Base-by-base conservation (phyloP, 2,888 invertebrate genomes). In the Quadroppia sp. region DNA sequence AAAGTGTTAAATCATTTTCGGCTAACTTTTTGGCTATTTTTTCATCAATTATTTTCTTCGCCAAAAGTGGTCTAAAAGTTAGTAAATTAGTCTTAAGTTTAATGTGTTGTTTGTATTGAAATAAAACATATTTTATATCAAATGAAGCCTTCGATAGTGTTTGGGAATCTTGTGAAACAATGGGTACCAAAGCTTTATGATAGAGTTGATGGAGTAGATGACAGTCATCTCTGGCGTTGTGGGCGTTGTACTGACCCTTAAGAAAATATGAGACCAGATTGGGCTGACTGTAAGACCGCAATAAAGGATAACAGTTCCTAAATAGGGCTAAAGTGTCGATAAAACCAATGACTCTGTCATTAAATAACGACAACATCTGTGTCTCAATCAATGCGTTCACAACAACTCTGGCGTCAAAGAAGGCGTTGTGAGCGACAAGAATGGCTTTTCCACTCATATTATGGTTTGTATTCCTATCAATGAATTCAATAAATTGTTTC, bases 181-280 rank as follows among this genome's bases (percentile, higher is more conserved):
- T 50, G n/a, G 50, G 50, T n/a, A 20, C 17, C 20, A 50, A 50
- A 6, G 50, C 50, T 20, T 50, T 50, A 17, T 20, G 1, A 20
- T 50, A 50, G 50, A 50, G 50, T 9, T 20, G 50, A 7, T 20
- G 50, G 20, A 50, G 50, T 6, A 50, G 50, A 50, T 50, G 50
- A 20, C 50, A 50, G 50, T 71, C 71, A 53, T 71, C 71, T 4
- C 9, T n/a, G 7, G 71, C 71, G 56, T 71, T 71, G 67, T 71
- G 71, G 1, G 71, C 71, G 32, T 70, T 71, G 23, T 48, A 71
- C 20, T 50, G 48, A 71, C 71, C 71, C 56, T 56, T 25, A 13
- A 71, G 59, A 13, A 71, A 71, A 71, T 71, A 59, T 28, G 28
- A 25, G 30, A 71, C 71, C 30, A 71, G 59, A 40, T 71, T 56